These are phyloP conservation scores for Neodontobutis hainanensis DNA, from an alignment of 2,113 vertebrate genomes.

Conservation along the genomic window DNA sequence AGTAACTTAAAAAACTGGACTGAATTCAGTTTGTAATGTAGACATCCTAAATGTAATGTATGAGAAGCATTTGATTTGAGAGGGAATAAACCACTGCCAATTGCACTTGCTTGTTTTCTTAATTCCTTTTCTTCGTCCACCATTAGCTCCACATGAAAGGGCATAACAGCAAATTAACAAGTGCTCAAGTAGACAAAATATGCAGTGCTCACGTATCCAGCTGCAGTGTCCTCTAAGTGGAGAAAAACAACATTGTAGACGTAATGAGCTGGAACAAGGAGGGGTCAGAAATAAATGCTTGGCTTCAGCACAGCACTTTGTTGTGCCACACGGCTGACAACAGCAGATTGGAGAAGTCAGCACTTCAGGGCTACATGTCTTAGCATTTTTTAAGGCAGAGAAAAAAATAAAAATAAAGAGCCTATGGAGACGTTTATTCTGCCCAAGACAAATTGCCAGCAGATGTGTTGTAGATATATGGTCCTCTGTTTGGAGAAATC, in stretches of 20 bases:
- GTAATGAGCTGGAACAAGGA: slow-evolving; percentile 73
- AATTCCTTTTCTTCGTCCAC: slow-evolving; percentile 20
- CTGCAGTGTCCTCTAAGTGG: slow-evolving; percentile 59
- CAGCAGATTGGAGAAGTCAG: slow-evolving; percentile 56
- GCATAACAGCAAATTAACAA: slow-evolving; percentile 63
- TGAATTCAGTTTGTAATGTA: no score
- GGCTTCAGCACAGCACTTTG: slow-evolving; percentile 58
- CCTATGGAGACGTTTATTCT: slow-evolving; percentile 41
- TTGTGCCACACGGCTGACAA: slow-evolving; percentile 64
- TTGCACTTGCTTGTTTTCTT: slow-evolving; percentile 16
- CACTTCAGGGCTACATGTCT: slow-evolving; percentile 60
- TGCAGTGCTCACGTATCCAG: slow-evolving; percentile 61
- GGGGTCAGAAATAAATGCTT: slow-evolving; percentile 67
- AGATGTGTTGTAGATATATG: slow-evolving; percentile 42
- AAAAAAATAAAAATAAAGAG: slow-evolving; percentile 41
- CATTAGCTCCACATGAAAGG: slow-evolving; percentile 51
- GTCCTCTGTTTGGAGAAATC: slow-evolving; percentile 23
- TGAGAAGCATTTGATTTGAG: background rate
- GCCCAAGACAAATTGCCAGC: slow-evolving; percentile 57
- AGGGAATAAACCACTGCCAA: slow-evolving; percentile 1
- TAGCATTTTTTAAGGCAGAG: background rate
- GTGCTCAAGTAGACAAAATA: slow-evolving; percentile 51
- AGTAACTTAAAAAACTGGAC: no score
- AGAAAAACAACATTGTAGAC: slow-evolving; percentile 62
- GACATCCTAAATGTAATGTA: no score